These are phyloP conservation scores for Sebastes itinus DNA, from an alignment of 2,797 vertebrate genomes.

Conservation along the genomic window DNA sequence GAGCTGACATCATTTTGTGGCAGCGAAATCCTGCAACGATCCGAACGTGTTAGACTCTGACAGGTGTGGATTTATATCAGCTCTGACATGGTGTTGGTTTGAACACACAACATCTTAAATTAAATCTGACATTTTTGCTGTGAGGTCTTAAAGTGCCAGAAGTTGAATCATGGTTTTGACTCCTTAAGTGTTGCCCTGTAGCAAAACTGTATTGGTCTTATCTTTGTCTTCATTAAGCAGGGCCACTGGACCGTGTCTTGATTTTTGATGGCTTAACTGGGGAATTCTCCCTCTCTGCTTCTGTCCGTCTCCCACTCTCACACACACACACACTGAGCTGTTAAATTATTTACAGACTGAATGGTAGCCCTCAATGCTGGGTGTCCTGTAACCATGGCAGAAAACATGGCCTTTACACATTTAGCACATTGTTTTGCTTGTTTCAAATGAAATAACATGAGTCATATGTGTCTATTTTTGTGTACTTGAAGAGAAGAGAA, in stretches of 20 bases:
- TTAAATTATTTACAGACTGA: slow-evolving; percentile 61
- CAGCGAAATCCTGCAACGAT: neutral
- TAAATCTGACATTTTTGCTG: slow-evolving; percentile 3
- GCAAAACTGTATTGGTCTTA: slow-evolving; percentile 3
- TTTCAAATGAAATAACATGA: neutral
- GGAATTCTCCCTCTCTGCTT: slow-evolving; percentile 19
- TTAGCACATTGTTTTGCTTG: slow-evolving; percentile 1
- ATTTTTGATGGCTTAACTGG: slow-evolving; percentile 24
- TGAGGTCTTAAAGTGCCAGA: neutral
- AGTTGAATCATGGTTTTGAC: neutral
- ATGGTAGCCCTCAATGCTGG: slow-evolving; percentile 5
- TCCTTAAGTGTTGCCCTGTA: neutral
- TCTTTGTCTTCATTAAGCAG: slow-evolving; percentile 6
- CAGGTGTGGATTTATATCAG: slow-evolving; percentile 10
- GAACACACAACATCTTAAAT: neutral
- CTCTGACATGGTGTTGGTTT: neutral
- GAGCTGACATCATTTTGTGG: neutral
- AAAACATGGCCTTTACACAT: slow-evolving; percentile 8
- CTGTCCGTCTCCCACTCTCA: neutral
- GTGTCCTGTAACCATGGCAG: slow-evolving; percentile 25
- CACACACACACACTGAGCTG: slow-evolving; percentile 19
- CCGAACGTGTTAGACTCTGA: neutral
- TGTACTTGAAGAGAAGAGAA: neutral
- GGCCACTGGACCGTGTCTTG: neutral
- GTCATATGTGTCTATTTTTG: neutral